phyloP scores from a whole-genome alignment of 2,113 vertebrate species.

The Hippotragus niger region DNA sequence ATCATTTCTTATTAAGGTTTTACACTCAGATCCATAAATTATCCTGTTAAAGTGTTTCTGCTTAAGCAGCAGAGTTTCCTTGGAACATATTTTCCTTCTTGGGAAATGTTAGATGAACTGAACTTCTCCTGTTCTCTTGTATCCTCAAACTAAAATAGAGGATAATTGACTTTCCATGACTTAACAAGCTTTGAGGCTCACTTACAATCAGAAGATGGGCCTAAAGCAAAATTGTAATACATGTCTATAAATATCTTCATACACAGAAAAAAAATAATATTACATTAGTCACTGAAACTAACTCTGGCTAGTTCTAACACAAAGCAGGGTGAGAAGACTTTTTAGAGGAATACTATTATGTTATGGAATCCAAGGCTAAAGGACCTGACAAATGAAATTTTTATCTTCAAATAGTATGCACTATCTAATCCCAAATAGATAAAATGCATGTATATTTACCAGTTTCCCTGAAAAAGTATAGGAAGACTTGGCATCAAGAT shows the following conservation, averaged over 20 bases:
- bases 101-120: not conserved
- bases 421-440: not conserved
- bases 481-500: not conserved
- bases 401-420: not conserved
- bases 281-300: not conserved
- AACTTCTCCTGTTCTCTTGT: not conserved
- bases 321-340: not conserved
- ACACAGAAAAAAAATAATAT: not conserved
- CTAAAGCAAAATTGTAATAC: not conserved
- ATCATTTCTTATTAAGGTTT: not conserved
- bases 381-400: not conserved
- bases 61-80: not conserved
- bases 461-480: not conserved
- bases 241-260: not conserved
- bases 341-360: not conserved
- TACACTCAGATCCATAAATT: not conserved
- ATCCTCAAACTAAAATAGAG: not conserved
- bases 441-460: not conserved
- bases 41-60: slow-evolving; percentile 29
- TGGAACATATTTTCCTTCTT: not conserved
- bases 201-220: not conserved
- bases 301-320: not conserved
- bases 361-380: not conserved
- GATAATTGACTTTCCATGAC: not conserved
- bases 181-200: not conserved